phyloP scores from a whole-genome alignment of 2,888 invertebrate species.

The Drosophila robusta region DNA sequence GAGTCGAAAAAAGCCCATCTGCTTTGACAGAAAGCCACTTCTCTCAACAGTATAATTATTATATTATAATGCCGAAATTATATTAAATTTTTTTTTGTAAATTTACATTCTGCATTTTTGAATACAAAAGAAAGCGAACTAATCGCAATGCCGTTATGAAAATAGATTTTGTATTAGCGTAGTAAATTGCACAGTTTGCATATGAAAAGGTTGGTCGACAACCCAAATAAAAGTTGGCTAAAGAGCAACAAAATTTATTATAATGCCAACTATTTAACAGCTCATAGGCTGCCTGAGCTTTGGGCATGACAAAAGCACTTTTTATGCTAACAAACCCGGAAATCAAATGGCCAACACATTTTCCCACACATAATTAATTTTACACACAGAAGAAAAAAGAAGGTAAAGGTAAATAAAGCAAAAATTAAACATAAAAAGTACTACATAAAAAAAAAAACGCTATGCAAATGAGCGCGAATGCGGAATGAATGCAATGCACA shows the following conservation, averaged over 20 bases:
- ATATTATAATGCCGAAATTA: too few species aligned
- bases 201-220: constrained; percentile 5
- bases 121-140: constrained; percentile 54
- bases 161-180: constrained; percentile 34
- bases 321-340: constrained; percentile 63
- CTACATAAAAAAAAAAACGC: constrained; percentile 45
- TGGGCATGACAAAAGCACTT: constrained; percentile 3
- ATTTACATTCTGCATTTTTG: constrained; percentile 29
- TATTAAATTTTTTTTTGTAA: too few species aligned
- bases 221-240: constrained; percentile 7
- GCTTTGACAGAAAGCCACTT: too few species aligned
- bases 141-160: constrained; percentile 41
- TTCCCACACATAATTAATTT: constrained; percentile 80
- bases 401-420: constrained; percentile 23
- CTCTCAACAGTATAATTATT: too few species aligned
- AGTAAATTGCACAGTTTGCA: constrained; percentile 1
- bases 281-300: constrained; percentile 10
- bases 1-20: too few species aligned
- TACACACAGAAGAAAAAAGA: constrained; percentile 32
- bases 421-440: constrained; percentile 48
- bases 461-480: constrained; percentile 80
- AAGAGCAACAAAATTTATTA: neutral
- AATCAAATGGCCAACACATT: constrained; percentile 68
- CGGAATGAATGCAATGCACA: constrained; percentile 76
- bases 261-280: neutral